Evolutionary conservation across 2,113 vertebrate species (phyloP), one percentile per base, ranked within the genome.

Genomic region (Malurus elegans): DNA sequence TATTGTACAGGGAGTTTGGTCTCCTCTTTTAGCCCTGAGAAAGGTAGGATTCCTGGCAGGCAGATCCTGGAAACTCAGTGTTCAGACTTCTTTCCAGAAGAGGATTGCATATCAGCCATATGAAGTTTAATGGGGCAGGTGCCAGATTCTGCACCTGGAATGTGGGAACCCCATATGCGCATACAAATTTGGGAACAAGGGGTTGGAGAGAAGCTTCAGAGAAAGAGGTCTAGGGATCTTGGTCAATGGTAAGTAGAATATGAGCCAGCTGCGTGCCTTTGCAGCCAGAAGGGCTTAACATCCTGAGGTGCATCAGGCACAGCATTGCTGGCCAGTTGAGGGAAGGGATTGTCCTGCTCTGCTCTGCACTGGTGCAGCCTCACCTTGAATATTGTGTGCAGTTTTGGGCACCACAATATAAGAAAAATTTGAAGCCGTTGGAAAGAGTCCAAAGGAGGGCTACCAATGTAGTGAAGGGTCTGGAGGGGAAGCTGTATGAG

Each of bases 111-210:
- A 17, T 12, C 23, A 38, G 12, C 67, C 11, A 5, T 20, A 11
- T 19, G 28, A 66, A n/a, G 18, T 51, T 51, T 18, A 32, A 0
- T 53, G 28, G 18, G 15, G 21, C 36, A 45, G 14, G 18, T 45
- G 28, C 18, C 18, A 14, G 45, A n/a, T 51, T 58, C 8, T 29
- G 38, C 7, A 19, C 16, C 7, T 45, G 28, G 18, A 81, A 29
- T 58, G 26, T 66, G n/a, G 12, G 28, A 66, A 17, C 7, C 7
- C 12, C 58, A 32, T 14, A 29, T 73, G 17, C 0, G 0, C 18
- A 14, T 20, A 28, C 36, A 51, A 10, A 15, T 31, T 36, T 26
- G 28, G 18, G 19, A 58, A 29, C 0, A 1, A 38, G 76, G 38
- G 23, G 12, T 5, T 66, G 32, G 18, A 88, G 60, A 38, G 38